phyloP scores from a whole-genome alignment of 2,113 vertebrate genomes.

The Micromys minutus region DNA sequence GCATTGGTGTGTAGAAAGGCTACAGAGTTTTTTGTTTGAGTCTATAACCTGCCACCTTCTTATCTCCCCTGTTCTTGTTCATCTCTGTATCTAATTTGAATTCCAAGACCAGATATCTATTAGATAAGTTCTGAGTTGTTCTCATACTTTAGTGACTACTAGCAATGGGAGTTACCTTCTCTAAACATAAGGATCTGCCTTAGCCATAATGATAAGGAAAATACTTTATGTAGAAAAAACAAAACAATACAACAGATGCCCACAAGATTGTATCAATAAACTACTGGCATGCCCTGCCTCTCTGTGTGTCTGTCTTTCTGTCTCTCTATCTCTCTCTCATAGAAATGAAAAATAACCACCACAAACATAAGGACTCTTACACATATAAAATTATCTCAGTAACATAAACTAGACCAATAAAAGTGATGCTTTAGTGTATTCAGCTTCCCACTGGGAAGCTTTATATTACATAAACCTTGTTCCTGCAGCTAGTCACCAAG shows the following conservation, averaged over 20 bases:
- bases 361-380: background rate
- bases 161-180: background rate
- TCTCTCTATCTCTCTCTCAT: background rate
- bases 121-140: background rate
- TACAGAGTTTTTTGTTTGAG: background rate
- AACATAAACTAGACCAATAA: background rate
- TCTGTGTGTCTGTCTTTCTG: background rate
- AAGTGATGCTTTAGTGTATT: background rate
- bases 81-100: background rate
- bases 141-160: background rate
- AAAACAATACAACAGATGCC: background rate
- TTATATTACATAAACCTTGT: background rate
- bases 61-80: background rate
- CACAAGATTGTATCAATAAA: background rate
- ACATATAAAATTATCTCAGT: background rate
- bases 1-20: background rate
- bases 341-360: background rate
- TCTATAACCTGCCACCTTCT: background rate
- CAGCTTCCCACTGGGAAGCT: background rate
- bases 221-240: background rate
- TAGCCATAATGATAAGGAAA: background rate
- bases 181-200: background rate
- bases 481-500: slow-evolving; percentile 23
- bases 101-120: background rate
- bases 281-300: background rate